These are phyloP conservation scores for Diacarnus erythraeanus DNA, from an alignment of 37 sponge, comb jelly and placozoan species.

Conservation along the genomic window DNA sequence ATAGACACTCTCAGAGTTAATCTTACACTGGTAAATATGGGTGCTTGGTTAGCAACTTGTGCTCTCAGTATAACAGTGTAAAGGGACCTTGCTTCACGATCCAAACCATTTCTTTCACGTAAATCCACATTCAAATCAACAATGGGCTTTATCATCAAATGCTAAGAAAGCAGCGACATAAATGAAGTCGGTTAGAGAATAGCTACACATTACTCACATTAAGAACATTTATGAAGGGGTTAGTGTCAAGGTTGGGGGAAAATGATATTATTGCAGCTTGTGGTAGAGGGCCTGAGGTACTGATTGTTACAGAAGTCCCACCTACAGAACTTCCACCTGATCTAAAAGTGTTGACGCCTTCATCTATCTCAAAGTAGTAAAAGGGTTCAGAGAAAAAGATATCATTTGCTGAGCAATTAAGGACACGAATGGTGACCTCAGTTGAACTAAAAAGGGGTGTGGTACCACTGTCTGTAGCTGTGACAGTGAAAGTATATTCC, in stretches of 20 bases:
- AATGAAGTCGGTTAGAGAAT: not conserved
- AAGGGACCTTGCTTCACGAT: constrained; percentile 21
- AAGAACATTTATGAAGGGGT: constrained; percentile 12
- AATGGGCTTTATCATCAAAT: not conserved
- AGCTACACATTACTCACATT: not conserved
- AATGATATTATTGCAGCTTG: not conserved
- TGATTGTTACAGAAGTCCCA: not conserved
- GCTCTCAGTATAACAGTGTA: constrained; percentile 36
- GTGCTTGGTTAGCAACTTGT: not conserved
- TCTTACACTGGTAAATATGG: constrained; percentile 26
- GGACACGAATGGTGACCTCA: constrained; percentile 6
- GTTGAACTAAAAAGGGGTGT: constrained; percentile 5
- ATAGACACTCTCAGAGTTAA: not conserved
- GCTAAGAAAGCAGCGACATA: too few species aligned
- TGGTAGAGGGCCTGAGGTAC: not conserved
- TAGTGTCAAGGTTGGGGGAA: not conserved
- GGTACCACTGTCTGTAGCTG: constrained; percentile 24
- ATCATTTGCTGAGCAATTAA: constrained; percentile 9
- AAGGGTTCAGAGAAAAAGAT: constrained; percentile 4
- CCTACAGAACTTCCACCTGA: not conserved
- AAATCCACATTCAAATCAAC: not conserved
- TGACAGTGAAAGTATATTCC: constrained; percentile 1
- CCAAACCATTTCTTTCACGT: not conserved
- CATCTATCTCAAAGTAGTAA: not conserved
- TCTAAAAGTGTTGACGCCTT: constrained; percentile 1